Conservation (phyloP, 2,113 vertebrate species). For the Corydoras maculifer region DNA sequence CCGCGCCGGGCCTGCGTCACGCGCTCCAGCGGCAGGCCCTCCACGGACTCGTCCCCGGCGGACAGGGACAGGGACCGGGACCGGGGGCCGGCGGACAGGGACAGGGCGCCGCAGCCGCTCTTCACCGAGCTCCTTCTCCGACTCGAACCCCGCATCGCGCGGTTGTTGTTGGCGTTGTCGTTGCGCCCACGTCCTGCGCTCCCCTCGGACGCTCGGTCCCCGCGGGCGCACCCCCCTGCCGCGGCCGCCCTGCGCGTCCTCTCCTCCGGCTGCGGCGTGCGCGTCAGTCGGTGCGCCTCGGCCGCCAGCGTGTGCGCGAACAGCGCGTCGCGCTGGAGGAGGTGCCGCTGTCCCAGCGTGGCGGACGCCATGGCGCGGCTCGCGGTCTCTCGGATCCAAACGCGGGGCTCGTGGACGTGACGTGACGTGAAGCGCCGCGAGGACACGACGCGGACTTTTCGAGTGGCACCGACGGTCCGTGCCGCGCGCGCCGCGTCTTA, state of each 20-base stretch:
- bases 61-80: not conserved
- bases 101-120: not conserved
- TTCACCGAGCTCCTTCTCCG: not conserved
- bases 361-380: conserved; percentile 67
- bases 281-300: conserved; percentile 48
- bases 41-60: not conserved
- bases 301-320: conserved; percentile 21
- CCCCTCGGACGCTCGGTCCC: not conserved
- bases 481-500: not conserved
- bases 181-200: not conserved
- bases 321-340: conserved; percentile 57
- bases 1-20: conserved; percentile 62
- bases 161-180: conserved; percentile 31
- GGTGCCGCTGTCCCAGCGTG: conserved; percentile 64
- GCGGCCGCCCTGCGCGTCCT: conserved; percentile 27
- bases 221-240: not conserved
- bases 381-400: not conserved
- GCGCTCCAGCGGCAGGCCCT: conserved; percentile 48
- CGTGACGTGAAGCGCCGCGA: not conserved
- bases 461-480: not conserved
- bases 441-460: not conserved
- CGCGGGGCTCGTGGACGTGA: not conserved
- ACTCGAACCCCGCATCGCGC: not conserved
- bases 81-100: not conserved
- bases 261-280: conserved; percentile 40